Base-by-base conservation (phyloP, 1,140 invertebrate genomes). In the Drosophila grimshawi region DNA sequence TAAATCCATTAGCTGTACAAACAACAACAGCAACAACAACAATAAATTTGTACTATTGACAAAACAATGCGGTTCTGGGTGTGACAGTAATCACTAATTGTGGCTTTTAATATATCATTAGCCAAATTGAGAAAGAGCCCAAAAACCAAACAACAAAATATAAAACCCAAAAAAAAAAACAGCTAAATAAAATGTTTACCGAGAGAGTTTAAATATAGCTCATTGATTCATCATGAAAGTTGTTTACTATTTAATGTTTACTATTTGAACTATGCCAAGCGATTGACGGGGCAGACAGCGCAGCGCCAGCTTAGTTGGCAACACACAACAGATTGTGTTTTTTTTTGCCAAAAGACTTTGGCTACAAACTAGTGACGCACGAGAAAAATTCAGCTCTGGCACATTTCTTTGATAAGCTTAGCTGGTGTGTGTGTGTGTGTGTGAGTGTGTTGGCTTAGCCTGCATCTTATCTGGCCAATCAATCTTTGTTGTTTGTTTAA, bases 401-500 rank as follows among this genome's bases (percentile, higher is more conserved):
- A 81, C 82, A 86, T 86, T 86, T 89, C 85, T 79, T 62, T 81
- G 85, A 83, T 90, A 89, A 88, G 79, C 56, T 63, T 3, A 29
- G 19, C 5, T 30, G 51, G 45, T 55, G 2, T 59, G 45, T 43
- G 27, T n/a, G 49, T 71, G 62, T 55, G 39, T 49, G 51, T 33
- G 56, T 49, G 39, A 67, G 53, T 62, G 48, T 64, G 55, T 66
- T 53, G 39, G 35, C 48, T 68, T 68, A 67, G 62, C 80, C 74
- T 85, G 75, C 88, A 89, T 89, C 85, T 89, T 89, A 89, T 89
- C 85, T 66, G 74, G 81, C 78, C 86, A 89, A 89, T 89, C 85
- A 89, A 89, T 89, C 85, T 89, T 89, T 85, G 85, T 85, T 89
- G 80, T 89, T 89, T 88, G 76, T 76, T 89, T 89, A 89, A 89